Percentiles rank a stretch among this genome's conserved stretches.
These are phyloP conservation scores for Lysandra bellargus DNA, from an alignment of 2,888 invertebrate species.

Conservation along the genomic window DNA sequence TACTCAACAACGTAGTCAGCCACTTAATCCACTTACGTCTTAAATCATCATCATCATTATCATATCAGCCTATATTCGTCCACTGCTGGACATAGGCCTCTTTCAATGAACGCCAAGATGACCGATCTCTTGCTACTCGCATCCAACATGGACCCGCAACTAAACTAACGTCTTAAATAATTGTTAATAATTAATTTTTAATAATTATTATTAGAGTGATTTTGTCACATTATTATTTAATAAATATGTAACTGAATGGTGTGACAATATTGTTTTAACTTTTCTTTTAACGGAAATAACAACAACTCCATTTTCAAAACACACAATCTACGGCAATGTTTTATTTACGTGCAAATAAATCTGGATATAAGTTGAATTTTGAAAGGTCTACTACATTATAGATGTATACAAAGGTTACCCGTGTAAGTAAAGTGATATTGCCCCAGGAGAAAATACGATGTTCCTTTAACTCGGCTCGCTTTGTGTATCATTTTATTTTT, in stretches of 20 bases:
- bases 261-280: neutral
- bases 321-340: neutral
- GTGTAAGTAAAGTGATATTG: conserved; percentile 19
- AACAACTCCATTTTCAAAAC: neutral
- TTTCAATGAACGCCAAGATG: no score
- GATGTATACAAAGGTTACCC: neutral
- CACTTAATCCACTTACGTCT: no score
- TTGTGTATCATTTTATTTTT: conserved; percentile 17
- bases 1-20: no score
- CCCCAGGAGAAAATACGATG: conserved; percentile 1
- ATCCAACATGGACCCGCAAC: no score
- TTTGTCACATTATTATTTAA: neutral
- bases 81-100: no score
- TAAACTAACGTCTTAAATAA: no score
- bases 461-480: conserved; percentile 14
- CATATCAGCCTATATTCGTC: no score
- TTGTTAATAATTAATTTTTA: no score
- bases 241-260: neutral
- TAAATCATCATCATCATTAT: no score
- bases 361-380: neutral
- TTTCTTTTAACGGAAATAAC: neutral
- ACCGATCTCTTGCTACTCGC: no score
- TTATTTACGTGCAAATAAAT: conserved; percentile 5
- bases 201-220: neutral
- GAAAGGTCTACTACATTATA: neutral